phyloP scores from a whole-genome alignment of 1,140 invertebrate species.

The Diorhabda carinulata region DNA sequence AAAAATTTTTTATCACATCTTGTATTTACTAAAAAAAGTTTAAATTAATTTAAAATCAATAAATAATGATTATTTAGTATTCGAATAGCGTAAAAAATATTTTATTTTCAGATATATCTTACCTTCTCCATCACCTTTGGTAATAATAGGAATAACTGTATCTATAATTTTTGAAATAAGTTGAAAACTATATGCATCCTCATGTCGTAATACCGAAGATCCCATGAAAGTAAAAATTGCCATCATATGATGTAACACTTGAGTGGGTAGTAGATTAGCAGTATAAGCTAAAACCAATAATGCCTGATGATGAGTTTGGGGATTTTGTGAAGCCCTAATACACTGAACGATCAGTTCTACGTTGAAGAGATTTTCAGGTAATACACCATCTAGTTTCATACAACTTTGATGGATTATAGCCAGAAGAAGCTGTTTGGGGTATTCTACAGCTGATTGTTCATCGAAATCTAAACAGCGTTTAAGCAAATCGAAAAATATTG shows the following conservation, averaged over 20 bases:
- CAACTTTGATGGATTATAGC: conserved; percentile 73
- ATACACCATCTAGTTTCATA: conserved; percentile 49
- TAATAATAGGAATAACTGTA: conserved; percentile 81
- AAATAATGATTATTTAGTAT: too few relatives aligned
- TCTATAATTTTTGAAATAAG: conserved; percentile 88
- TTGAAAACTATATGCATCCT: conserved; percentile 91
- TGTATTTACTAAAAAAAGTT: too few relatives aligned
- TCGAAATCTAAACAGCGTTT: conserved; percentile 75
- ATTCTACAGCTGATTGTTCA: conserved; percentile 79
- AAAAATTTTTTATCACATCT: too few relatives aligned
- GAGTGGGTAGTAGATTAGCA: conserved; percentile 70
- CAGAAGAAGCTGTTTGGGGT: conserved; percentile 82
- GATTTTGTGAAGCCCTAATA: conserved; percentile 83
- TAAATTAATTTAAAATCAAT: too few relatives aligned
- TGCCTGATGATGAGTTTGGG: conserved; percentile 91
- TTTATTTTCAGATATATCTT: conserved; percentile 19
- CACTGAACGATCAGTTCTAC: conserved; percentile 83
- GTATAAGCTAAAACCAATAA: conserved; percentile 74
- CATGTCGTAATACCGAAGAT: conserved; percentile 81
- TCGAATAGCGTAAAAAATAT: too few relatives aligned
- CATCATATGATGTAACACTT: conserved; percentile 88
- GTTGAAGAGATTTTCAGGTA: conserved; percentile 63
- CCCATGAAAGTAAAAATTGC: conserved; percentile 96
- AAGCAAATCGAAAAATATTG: conserved; percentile 75
- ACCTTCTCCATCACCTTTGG: conserved; percentile 45